Conservation (phyloP, 2,888 invertebrate genomes). For the Sthenelais limicola region DNA sequence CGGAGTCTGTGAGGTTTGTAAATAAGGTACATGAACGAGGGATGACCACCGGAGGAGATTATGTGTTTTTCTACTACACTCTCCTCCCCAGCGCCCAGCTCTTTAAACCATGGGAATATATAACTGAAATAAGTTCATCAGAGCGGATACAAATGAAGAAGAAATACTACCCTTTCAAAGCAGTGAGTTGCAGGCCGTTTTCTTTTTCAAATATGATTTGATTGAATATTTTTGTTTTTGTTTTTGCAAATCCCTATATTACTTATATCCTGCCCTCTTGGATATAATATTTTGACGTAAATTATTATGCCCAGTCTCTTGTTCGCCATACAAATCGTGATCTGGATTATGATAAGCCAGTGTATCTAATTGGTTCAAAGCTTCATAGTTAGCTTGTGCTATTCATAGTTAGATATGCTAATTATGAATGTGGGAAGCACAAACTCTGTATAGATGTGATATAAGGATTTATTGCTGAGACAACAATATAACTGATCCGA, state of each 20-base stretch:
- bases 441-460: too few relatives aligned
- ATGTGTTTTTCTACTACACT: slow-evolving; percentile 47
- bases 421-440: too few relatives aligned
- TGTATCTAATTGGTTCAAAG: too few relatives aligned
- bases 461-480: too few relatives aligned
- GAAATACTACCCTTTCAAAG: slow-evolving; percentile 24
- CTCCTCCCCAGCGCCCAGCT: slow-evolving; percentile 38
- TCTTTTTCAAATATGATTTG: not conserved
- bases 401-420: too few relatives aligned
- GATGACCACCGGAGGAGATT: slow-evolving; percentile 51
- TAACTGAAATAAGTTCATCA: not conserved
- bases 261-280: too few relatives aligned
- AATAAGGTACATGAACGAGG: slow-evolving; percentile 40
- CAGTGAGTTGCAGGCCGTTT: not conserved
- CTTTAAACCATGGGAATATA: slow-evolving; percentile 21
- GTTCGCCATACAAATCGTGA: too few relatives aligned
- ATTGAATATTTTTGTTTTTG: not conserved
- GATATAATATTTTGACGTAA: too few relatives aligned
- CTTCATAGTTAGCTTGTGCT: too few relatives aligned
- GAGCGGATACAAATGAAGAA: not conserved
- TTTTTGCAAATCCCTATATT: not conserved
- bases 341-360: too few relatives aligned
- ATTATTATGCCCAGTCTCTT: too few relatives aligned
- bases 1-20: slow-evolving; percentile 42
- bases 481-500: too few relatives aligned